These are phyloP conservation scores for Myiozetetes cayanensis DNA, from an alignment of 2,113 vertebrate genomes.

Conservation along the genomic window DNA sequence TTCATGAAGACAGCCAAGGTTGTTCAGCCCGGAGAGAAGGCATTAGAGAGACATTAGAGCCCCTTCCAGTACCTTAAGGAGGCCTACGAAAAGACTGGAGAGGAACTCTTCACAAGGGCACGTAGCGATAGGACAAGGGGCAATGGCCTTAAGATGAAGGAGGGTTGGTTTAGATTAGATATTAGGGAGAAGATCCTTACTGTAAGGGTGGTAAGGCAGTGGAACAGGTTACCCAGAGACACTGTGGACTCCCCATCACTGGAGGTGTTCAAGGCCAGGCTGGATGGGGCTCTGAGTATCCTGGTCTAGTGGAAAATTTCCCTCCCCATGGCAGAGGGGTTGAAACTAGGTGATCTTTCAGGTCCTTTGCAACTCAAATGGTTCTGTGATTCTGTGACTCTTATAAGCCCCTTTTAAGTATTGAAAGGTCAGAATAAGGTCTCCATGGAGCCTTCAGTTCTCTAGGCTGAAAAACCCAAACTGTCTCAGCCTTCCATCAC, in stretches of 20 bases:
- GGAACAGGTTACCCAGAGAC: background rate
- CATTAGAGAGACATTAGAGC: background rate
- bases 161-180: background rate
- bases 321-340: background rate
- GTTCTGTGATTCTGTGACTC: background rate
- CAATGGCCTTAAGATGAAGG: background rate
- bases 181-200: background rate
- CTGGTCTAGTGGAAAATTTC: background rate
- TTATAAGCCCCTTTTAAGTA: background rate
- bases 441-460: background rate
- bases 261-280: background rate
- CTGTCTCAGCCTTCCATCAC: background rate
- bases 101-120: background rate
- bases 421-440: accelerated
- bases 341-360: background rate
- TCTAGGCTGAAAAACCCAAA: background rate
- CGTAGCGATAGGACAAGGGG: accelerated
- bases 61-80: background rate
- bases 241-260: background rate
- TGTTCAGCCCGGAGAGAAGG: background rate
- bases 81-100: background rate
- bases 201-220: background rate
- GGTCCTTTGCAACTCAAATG: background rate
- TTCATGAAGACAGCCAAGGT: accelerated
- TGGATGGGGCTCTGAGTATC: background rate